Evolutionary conservation across 64 coral and sea anemone genomes (phyloP), one percentile per base, ranked within the genome.

Genomic region (Cladopsammia gracilis): DNA sequence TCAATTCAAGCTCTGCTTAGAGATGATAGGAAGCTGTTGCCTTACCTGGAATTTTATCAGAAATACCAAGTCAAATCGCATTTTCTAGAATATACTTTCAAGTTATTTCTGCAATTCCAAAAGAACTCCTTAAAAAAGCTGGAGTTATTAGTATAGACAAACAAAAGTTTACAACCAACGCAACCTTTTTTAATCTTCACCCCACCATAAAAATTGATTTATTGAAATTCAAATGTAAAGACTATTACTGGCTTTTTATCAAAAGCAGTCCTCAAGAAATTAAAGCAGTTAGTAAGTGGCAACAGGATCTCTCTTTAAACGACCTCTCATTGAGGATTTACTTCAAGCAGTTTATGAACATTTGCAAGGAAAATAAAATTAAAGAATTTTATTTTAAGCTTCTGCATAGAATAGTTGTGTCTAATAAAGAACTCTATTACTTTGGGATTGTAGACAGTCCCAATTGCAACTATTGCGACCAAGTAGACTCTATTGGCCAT

Each of bases 81-180:
- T 12, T 73, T 73, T 47, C 70, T 73, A 43, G 25, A 73, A 45
- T 73, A n/a, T n/a, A 45, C 45, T 75, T 49, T 75, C 72, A 75
- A 75, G 45, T 75, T 3, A 7, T 68, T 23, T 25, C n/a, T 5
- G 71, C 14, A 12, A 43, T 71, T 44, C 69, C 69, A 1, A 75
- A 6, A 3, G 13, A 49, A 3, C 18, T 49, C 43, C 44, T 75
- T 43, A 15, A 12, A 4, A 19, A 19, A 19, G 43, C 43, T 4
- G 19, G 49, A 75, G 3, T 19, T 7, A 5, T 14, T 19, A 18
- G 7, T 45, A 1, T n/a, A 20, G 19, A 48, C 44, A 75, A 75
- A 49, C 5, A 10, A 12, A 18, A 16, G 1, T 75, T 50, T 49
- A 49, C 43, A 14, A 50, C 14, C 7, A 75, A 18, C 16, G 71